These are phyloP conservation scores for Antheraea assamensis DNA, from an alignment of 2,888 invertebrate genomes.

Conservation along the genomic window DNA sequence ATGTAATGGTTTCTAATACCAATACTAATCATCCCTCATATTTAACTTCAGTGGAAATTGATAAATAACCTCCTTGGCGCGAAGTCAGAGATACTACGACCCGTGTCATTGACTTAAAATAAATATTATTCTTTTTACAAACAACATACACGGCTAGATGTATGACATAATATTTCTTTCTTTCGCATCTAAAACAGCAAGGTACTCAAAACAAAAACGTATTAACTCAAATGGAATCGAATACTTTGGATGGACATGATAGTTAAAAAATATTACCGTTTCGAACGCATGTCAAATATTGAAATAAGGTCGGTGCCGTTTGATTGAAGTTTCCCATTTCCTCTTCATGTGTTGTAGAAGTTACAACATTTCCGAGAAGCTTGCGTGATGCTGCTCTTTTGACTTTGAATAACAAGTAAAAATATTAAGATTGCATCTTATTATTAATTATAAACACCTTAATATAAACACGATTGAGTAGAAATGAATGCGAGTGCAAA, in stretches of 20 bases:
- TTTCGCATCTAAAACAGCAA: background rate
- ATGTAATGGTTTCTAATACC: too few species aligned
- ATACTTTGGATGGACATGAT: background rate
- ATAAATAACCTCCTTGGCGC: background rate
- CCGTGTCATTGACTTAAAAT: background rate
- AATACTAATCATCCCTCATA: background rate
- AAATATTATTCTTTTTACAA: background rate
- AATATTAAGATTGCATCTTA: constrained; percentile 7
- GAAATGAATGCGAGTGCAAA: background rate
- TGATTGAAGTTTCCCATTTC: constrained; percentile 54
- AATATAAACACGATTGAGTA: background rate
- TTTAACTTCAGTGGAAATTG: background rate
- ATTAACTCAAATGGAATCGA: constrained; percentile 1
- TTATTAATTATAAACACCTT: constrained; percentile 3
- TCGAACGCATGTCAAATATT: constrained; percentile 21
- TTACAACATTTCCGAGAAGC: constrained; percentile 44
- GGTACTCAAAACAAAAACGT: background rate
- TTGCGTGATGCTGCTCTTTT: constrained; percentile 1
- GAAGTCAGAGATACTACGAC: background rate
- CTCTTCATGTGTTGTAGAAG: constrained; percentile 57
- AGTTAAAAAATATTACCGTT: background rate
- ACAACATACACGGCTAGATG: background rate
- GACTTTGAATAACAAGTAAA: constrained; percentile 15
- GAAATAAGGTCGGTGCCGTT: constrained; percentile 40
- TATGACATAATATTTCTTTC: background rate